Base-by-base conservation (phyloP, 1,140 invertebrate genomes). In the Matsumurasca onukii region DNA sequence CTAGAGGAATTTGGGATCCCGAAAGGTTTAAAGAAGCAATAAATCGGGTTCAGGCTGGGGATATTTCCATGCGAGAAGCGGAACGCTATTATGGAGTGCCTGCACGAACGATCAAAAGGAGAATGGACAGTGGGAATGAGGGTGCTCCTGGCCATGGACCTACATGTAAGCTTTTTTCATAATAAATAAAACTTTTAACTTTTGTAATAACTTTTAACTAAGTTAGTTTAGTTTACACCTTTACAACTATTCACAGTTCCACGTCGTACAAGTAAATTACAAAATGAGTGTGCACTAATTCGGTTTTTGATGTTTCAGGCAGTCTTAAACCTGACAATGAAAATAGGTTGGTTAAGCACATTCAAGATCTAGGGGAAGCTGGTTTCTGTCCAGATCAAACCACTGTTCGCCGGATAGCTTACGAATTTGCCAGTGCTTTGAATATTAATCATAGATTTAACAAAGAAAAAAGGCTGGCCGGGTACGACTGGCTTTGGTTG, bases 71-170 rank as follows among this genome's bases (percentile, higher is more conserved):
- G 12, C 57, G 51, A 31, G 51, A 68, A 29, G 51, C 51, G 12
- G 45, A 67, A 55, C 48, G 66, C 66, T 67, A 67, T 29, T 67
- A 67, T 55, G 51, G 66, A 20, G 45, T 39, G 5, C 34, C 34
- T 17, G 17, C 34, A 9, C 5, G 5, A 17, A 39, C 34, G 17
- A 9, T 39, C 5, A 39, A 39, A 39, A 39, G 34, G 17, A 39
- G 34, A 9, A 5, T 9, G 34, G 34, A 39, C 34, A 39, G 34
- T 39, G 5, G 34, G 34, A 39, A 17, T 39, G 5, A 39, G 34
- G 34, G 17, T 9, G 34, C 34, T 39, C 5, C 17, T 39, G 34
- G 5, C 5, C 34, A 39, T 5, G 34, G 34, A 5, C 34, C 34
- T 9, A 9, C 34, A 39, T 39, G 34, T 39, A 39, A 39, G 34